Base-by-base conservation (phyloP, 2,888 invertebrate species). In the Eristalis pertinax region DNA sequence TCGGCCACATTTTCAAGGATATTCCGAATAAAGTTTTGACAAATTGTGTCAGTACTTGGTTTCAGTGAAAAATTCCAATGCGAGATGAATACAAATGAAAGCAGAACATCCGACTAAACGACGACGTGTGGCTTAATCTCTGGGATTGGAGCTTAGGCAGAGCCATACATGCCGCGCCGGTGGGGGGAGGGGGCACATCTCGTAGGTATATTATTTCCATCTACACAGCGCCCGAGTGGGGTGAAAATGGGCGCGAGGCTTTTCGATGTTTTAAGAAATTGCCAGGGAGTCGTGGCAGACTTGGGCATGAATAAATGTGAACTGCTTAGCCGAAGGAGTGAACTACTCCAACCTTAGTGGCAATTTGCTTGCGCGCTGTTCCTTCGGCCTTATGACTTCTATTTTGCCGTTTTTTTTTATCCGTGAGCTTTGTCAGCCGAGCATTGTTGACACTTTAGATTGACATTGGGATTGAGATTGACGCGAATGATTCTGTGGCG, bases 41-140 rank as follows among this genome's bases (percentile, higher is more conserved):
- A 87, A 87, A 84, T 84, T 65, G 76, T 87, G 84, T 73, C 43
- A 76, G 76, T 79, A 76, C 72, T 78, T 79, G 58, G 50, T 43
- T 73, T 83, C 67, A 83, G 87, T 87, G 84, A 87, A 87, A 84
- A 87, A 84, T 70, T 77, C 76, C 63, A 80, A 38, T 80, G 84
- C 69, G 84, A 64, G 79, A 41, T 69, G 87, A 87, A 87, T 87
- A 84, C 29, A 80, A 87, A 87, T 84, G 87, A 73, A 60, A 15
- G 19, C 8, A 19, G 68, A 19, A 68, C 65, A 73, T 87, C 67
- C 79, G 68, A 63, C 74, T 56, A 72, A 79, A 83, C 68, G 75
- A 83, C 78, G 63, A 76, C 76, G 79, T 87, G 84, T 80, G 84
- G 68, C 87, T 77, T 87, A 87, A 87, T 84, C 87, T 87, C 79